Conservation (phyloP, 2,888 invertebrate species). For the Sphinx pinastri region DNA sequence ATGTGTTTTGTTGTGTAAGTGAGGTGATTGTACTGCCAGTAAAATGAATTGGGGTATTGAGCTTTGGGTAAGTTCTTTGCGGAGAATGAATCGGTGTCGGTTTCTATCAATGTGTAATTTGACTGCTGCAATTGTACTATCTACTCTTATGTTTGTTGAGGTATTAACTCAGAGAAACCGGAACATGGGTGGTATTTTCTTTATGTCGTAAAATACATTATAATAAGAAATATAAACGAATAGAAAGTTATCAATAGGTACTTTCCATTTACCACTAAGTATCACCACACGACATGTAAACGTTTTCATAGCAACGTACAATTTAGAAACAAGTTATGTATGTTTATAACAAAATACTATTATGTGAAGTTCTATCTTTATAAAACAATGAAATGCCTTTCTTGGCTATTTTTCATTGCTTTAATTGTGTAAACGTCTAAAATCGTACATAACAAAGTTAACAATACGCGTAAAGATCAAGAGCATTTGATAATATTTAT, state of each 20-base stretch:
- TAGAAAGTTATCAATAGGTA: slow-evolving; percentile 15
- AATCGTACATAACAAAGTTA: background rate
- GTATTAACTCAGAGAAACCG: background rate
- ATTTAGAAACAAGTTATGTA: background rate
- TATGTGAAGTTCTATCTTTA: too few species aligned
- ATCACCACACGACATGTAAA: slow-evolving; percentile 20
- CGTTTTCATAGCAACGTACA: slow-evolving; percentile 6
- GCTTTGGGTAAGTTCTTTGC: slow-evolving; percentile 85
- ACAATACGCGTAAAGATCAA: background rate
- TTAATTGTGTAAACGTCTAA: background rate
- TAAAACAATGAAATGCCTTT: background rate
- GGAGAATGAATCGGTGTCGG: slow-evolving; percentile 35
- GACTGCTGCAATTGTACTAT: background rate
- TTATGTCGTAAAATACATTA: background rate
- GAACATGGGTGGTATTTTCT: background rate
- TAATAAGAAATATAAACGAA: background rate
- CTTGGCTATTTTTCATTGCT: too few species aligned
- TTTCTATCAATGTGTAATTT: slow-evolving; percentile 21
- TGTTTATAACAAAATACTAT: background rate
- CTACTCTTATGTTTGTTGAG: background rate
- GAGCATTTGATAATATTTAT: background rate
- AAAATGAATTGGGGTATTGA: slow-evolving; percentile 88
- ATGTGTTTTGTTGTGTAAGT: slow-evolving; percentile 78
- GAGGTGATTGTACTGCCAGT: slow-evolving; percentile 69
- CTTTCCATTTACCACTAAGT: slow-evolving; percentile 19